Base-by-base conservation (phyloP, 2,113 vertebrate species). In the Chaenogobius annularis region DNA sequence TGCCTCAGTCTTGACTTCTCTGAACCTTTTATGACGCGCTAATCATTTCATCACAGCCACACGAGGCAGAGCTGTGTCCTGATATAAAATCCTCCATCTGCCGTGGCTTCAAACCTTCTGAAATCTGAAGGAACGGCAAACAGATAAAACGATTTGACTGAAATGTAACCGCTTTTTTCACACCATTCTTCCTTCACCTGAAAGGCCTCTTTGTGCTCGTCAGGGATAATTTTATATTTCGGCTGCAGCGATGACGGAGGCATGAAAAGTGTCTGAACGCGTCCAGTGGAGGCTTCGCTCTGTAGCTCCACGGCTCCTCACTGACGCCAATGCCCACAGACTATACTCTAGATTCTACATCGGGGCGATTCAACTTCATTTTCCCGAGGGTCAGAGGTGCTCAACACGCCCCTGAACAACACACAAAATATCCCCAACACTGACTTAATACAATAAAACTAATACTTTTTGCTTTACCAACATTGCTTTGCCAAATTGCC, bases 201-300 rank as follows among this genome's bases (percentile, higher is more conserved):
- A 73, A 69, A 65, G 56, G 47, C 23, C 59, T 67, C 1, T 17
- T 55, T 23, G 68, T 75, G 73, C 73, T 68, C 75, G 10, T 44
- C 10, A 79, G 44, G 40, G 48, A 70, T 74, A 78, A 72, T 56
- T 59, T 74, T 75, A 62, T 75, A 81, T 72, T 55, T n/a, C n/a
- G 69, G 72, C 66, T 68, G 35, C 61, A 1, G 17, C 62, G 43
- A 52, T 46, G 40, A 35, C 17, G n/a, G 55, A 58, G 7, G 43
- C 40, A 74, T 73, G 78, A 78, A 68, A 78, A 80, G 79, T 72
- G 70, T 64, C 79, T 70, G 50, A 87, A 83, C 77, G 78, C 78
- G 70, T 67, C 71, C 74, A 78, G 11, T 73, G 77, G 70, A 76
- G 82, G 78, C 68, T 69, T 81, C 72, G 80, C 80, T 83, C 75